These are phyloP conservation scores for Oceanodroma tethys DNA, from an alignment of 2,113 vertebrate species.

Conservation along the genomic window DNA sequence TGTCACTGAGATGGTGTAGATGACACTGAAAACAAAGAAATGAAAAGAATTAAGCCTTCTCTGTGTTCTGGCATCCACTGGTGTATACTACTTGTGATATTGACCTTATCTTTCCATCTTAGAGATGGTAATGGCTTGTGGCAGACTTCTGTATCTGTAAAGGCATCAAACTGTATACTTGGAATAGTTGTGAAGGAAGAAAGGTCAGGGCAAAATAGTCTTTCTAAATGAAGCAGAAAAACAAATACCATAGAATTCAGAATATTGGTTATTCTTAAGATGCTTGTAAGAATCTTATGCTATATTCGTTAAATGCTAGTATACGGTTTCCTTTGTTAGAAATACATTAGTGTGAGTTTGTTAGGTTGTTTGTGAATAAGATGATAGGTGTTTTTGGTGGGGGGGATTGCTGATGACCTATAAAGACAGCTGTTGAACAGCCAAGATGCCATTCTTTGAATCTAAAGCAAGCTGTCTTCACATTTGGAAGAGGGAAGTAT, in stretches of 20 bases:
- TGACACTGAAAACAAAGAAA: not conserved
- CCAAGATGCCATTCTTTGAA: not conserved
- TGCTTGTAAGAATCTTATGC: not conserved
- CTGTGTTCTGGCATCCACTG: not conserved
- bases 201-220: not conserved
- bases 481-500: not conserved
- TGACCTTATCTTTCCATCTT: not conserved
- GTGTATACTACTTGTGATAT: not conserved
- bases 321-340: not conserved
- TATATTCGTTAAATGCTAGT: not conserved
- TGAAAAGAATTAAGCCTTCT: not conserved
- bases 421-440: not conserved
- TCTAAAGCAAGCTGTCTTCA: not conserved
- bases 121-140: not conserved
- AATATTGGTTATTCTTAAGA: not conserved
- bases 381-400: fast-evolving
- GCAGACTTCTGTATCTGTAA: not conserved
- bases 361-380: not conserved
- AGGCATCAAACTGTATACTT: not conserved
- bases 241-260: not conserved
- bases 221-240: not conserved
- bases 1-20: not conserved
- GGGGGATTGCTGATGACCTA: not conserved
- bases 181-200: not conserved
- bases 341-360: not conserved